Percentiles rank a stretch among this genome's conserved stretches.
Conservation (phyloP, 2,888 invertebrate genomes). For the Lycia hirtaria region DNA sequence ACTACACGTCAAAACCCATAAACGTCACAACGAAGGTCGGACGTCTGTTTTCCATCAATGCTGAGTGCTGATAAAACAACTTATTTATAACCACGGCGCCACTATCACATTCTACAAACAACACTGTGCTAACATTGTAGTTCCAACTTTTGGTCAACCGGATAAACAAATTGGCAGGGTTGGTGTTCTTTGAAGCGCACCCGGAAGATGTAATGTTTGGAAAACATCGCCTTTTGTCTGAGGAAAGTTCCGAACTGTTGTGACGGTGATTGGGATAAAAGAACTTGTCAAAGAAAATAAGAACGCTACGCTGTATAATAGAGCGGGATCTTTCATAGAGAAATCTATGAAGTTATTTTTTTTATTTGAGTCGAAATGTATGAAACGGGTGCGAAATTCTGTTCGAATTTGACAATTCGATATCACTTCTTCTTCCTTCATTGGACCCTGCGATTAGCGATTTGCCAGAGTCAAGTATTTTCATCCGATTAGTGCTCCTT, state of each 20-base stretch:
- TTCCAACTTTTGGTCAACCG: not conserved
- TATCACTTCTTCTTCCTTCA: too few relatives aligned
- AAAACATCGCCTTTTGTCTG: not conserved
- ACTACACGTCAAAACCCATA: not conserved
- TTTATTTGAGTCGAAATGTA: too few relatives aligned
- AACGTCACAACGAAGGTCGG: not conserved
- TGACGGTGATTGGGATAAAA: not conserved
- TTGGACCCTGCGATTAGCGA: too few relatives aligned
- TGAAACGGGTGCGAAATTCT: too few relatives aligned
- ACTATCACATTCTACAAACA: not conserved
- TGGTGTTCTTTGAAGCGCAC: not conserved
- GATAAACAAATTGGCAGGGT: not conserved
- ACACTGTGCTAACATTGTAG: not conserved
- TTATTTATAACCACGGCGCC: too few relatives aligned
- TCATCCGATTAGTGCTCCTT: too few relatives aligned
- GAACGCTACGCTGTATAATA: too few relatives aligned
- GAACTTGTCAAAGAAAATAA: too few relatives aligned
- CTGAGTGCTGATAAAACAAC: not conserved
- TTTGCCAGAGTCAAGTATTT: too few relatives aligned
- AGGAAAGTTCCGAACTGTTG: not conserved
- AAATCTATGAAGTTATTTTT: too few relatives aligned
- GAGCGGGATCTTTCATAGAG: too few relatives aligned
- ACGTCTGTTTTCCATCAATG: not conserved
- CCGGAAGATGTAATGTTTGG: not conserved
- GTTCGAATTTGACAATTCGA: too few relatives aligned